Base-by-base conservation (phyloP, 2,888 invertebrate species). In the Gari tellinella region DNA sequence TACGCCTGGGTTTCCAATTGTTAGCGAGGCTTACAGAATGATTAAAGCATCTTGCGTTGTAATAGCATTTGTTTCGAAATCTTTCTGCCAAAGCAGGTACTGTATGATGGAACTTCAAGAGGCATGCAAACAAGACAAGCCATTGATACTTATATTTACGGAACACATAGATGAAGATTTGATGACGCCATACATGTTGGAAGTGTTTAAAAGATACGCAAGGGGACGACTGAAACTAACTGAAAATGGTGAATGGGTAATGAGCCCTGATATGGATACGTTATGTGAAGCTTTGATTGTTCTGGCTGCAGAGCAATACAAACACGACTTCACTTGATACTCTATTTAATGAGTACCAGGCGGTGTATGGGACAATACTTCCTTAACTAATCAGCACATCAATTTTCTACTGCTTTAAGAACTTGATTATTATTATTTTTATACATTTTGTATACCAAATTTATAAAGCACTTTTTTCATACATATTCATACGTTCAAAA, bases 51-150 rank as follows among this genome's bases (percentile, higher is more conserved):
- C 48, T n/a, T 19, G n/a, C 19, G 48, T 48, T 19, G 21, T 48
- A 23, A n/a, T 48, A 48, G 17, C 23, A 12, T n/a, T 48, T 12
- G 23, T 48, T 48, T 48, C 48, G 14, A 17, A 23, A 19, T n/a
- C 48, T 21, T 48, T 48, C 23, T 48, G 48, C 23, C n/a, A n/a
- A 23, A 48, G 48, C 21, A 23, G 12, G 3, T 51, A 26, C 25
- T 51, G 51, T 23, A 15, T n/a, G 25, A 51, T 51, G 51, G 51
- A 51, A 17, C 31, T 51, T 5, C 23, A 51, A 31, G 51, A 51
- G 15, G 51, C 51, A 15, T 26, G 26, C 51, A 15, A 25, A 15
- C 51, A 51, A 26, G 26, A 26, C 4, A 51, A 51, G 31, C 51
- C 51, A 15, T 25, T 51, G 15, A 51, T 51, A 25, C 31, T 51